Base-by-base conservation (phyloP, 2,113 vertebrate genomes). In the Lichenostomus cassidix region DNA sequence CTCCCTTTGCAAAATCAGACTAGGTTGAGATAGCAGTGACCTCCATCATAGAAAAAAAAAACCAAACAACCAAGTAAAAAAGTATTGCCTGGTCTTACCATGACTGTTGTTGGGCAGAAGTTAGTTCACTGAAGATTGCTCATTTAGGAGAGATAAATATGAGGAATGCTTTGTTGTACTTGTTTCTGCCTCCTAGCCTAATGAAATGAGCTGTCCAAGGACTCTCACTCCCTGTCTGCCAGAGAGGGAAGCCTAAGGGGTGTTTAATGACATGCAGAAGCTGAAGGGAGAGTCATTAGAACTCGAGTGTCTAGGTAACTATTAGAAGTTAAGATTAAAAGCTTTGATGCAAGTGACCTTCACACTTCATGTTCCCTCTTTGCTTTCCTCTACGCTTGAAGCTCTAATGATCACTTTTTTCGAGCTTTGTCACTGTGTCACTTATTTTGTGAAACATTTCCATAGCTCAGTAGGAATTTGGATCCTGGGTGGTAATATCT, bases 291-390 rank as follows among this genome's bases (percentile, higher is more conserved):
- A 55, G 59, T 83, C 49, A 59, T 89, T 92, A 94, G 70, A 35
- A 53, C n/a, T 74, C 1, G 24, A 63, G 73, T 75, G 35, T 94
- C 77, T 63, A 84, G 27, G 59, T 89, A 76, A 67, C 52, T 91
- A 74, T 56, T 71, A 62, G 68, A 94, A 96, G 58, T 86, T 74
- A 88, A 80, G 92, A 93, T 94, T 28, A 94, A 96, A 87, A 18
- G 24, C 64, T 91, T 86, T 11, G 20, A 23, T 92, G 69, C 86
- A 95, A 91, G 85, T 75, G 76, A 70, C 87, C 87, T 92, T 92
- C 86, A 44, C 2, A 18, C 79, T 86, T 87, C 64, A 60, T 79
- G 33, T 65, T 65, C 39, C 11, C 29, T 55, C 44, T 52, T 33
- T 60, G 47, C 46, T 81, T 92, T 91, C 71, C 50, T 85, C n/a